Conservation (phyloP, 1,140 invertebrate genomes). For the Telenomus remus region DNA sequence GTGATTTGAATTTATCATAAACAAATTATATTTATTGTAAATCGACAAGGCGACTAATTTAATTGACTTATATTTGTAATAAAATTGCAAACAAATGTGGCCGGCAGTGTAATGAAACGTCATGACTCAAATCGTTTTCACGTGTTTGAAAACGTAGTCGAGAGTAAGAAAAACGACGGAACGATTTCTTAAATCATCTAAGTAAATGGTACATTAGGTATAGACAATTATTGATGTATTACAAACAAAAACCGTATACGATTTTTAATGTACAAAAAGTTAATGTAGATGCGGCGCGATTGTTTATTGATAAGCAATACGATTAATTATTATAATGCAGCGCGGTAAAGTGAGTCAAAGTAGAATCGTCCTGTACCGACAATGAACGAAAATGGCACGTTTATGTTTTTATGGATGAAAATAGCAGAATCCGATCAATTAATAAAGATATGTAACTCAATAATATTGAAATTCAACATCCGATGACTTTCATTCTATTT, state of each 20-base stretch:
- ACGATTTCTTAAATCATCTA: slow-evolving; percentile 43
- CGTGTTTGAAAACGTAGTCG: slow-evolving; percentile 68
- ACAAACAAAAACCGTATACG: slow-evolving; percentile 73
- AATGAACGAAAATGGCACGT: slow-evolving; percentile 52
- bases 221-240: slow-evolving; percentile 74
- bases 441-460: slow-evolving; percentile 54
- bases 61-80: too few species aligned
- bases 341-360: slow-evolving; percentile 44
- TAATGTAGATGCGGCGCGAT: slow-evolving; percentile 59
- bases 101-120: slow-evolving; percentile 20
- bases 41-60: slow-evolving; percentile 43
- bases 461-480: slow-evolving; percentile 15
- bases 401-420: slow-evolving; percentile 55
- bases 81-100: too few species aligned
- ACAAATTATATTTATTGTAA: slow-evolving; percentile 60
- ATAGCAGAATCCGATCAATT: slow-evolving; percentile 51
- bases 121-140: slow-evolving; percentile 66
- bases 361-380: slow-evolving; percentile 46
- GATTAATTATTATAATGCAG: slow-evolving; percentile 51
- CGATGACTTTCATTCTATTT: too few species aligned
- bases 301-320: slow-evolving; percentile 60
- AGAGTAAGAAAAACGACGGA: slow-evolving; percentile 3
- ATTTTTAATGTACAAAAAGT: slow-evolving; percentile 75
- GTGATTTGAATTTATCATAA: not conserved
- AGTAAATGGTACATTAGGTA: slow-evolving; percentile 60